phyloP scores from a whole-genome alignment of 2,888 invertebrate species.

The Pseudolycoriella hygida region DNA sequence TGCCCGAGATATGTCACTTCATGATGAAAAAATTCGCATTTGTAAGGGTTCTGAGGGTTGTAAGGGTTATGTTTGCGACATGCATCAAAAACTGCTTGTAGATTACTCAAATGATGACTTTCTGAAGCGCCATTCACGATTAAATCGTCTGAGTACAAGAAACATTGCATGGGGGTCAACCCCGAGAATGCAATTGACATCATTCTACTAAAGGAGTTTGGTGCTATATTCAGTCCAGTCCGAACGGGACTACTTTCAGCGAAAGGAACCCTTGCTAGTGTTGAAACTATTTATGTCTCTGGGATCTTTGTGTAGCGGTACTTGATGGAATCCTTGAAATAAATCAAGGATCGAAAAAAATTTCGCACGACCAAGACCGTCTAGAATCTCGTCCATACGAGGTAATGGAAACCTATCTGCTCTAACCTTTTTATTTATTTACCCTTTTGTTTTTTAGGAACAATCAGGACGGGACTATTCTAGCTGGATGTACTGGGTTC shows the following conservation, averaged over 20 bases:
- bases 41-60: slow-evolving; percentile 14
- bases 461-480: slow-evolving; percentile 12
- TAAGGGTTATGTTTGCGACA: slow-evolving; percentile 12
- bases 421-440: slow-evolving; percentile 7
- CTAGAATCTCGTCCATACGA: slow-evolving; percentile 6
- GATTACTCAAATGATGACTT: slow-evolving; percentile 14
- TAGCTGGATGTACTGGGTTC: slow-evolving; percentile 12
- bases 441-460: slow-evolving; percentile 10
- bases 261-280: not conserved
- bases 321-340: slow-evolving; percentile 1
- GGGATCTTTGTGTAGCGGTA: slow-evolving; percentile 3
- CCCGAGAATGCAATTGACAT: slow-evolving; percentile 22
- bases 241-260: slow-evolving; percentile 15
- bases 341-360: slow-evolving; percentile 4
- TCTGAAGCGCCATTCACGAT: slow-evolving; percentile 15
- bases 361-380: slow-evolving; percentile 4
- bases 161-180: slow-evolving; percentile 17
- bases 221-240: slow-evolving; percentile 24
- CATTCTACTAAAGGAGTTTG: slow-evolving; percentile 22
- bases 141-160: slow-evolving; percentile 21
- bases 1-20: slow-evolving; percentile 14
- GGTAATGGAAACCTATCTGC: slow-evolving; percentile 7
- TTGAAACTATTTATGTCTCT: slow-evolving; percentile 10
- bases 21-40: slow-evolving; percentile 13
- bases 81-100: slow-evolving; percentile 13